Evolutionary conservation across 2,113 vertebrate species (phyloP), one percentile per base, ranked within the genome.

Genomic region (Pelecanoides urinatrix): DNA sequence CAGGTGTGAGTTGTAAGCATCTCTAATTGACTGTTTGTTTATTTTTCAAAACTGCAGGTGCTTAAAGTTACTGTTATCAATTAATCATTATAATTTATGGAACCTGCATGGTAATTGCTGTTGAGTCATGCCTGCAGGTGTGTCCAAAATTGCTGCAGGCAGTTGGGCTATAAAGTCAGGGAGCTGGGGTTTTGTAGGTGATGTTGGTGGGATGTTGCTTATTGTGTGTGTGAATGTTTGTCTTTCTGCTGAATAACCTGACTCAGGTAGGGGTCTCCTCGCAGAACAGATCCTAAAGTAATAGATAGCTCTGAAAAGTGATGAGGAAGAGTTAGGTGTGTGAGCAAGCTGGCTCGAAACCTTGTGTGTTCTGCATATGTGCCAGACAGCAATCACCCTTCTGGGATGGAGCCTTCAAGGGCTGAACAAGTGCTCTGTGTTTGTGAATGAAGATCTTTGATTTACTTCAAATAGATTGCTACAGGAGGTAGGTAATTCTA

Each of bases 341-440:
- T 9, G 16, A 61, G 27, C 6, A 15, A 23, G 19, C 6, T 5
- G 13, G 7, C 30, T 36, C 0, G 10, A 15, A 36, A 11, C 25
- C 34, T 55, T 0, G 1, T 1, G 2, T 14, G 7, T 27, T n/a
- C 34, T 84, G 30, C 0, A 0, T 1, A 0, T 8, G 63, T 30
- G 36, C 65, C 10, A 30, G 47, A 29, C 22, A 45, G 44, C 14
- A 22, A 3, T 3, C 52, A 2, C 14, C 16, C 13, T 5, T 14
- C 30, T 44, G 74, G 56, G 50, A 16, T 44, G 56, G 84, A 55
- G 63, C 45, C 17, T 40, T 23, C 4, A 2, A 25, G 75, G 52
- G 29, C 40, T 61, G 23, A 30, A 1, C 3, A 0, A 0, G 5
- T 7, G 0, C 34, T 29, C 59, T 16, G 36, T 13, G 59, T 10